A percentile compares a stretch with the other conserved stretches of the same genome.
Conservation (phyloP, 2,113 vertebrate species). For the Phyllostomus discolor region DNA sequence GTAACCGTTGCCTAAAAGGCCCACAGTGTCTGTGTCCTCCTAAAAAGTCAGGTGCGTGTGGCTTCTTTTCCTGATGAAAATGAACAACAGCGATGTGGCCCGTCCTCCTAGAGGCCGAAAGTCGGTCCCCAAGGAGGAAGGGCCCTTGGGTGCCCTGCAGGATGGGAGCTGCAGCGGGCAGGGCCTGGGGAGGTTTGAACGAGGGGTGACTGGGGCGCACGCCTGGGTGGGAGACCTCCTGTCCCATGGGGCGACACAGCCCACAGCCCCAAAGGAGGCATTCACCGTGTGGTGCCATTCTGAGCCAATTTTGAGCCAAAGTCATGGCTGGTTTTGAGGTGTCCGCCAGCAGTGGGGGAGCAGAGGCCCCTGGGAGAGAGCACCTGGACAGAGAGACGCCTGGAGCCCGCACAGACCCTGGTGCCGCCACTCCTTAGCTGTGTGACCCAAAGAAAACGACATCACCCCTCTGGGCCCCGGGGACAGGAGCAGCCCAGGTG, state of each 20-base stretch:
- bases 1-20: neutral
- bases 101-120: neutral
- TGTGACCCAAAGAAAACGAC: neutral
- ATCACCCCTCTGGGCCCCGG: neutral
- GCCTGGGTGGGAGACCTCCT: fast-evolving
- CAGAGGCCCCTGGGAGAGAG: fast-evolving
- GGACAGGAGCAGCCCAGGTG: too few relatives aligned
- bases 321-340: neutral
- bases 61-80: neutral
- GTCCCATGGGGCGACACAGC: neutral
- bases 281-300: fast-evolving
- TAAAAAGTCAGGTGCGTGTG: neutral
- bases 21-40: neutral
- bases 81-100: fast-evolving
- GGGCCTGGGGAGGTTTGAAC: neutral
- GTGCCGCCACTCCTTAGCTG: neutral
- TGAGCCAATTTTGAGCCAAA: neutral
- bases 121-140: neutral
- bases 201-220: fast-evolving
- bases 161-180: neutral
- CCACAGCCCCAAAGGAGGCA: neutral
- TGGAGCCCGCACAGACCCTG: neutral
- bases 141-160: fast-evolving
- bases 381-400: neutral
- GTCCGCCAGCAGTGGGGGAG: neutral